Percentiles rank a stretch among this genome's conserved stretches.
Conservation (phyloP, 2,113 vertebrate species). For the Hemichromis elongatus region DNA sequence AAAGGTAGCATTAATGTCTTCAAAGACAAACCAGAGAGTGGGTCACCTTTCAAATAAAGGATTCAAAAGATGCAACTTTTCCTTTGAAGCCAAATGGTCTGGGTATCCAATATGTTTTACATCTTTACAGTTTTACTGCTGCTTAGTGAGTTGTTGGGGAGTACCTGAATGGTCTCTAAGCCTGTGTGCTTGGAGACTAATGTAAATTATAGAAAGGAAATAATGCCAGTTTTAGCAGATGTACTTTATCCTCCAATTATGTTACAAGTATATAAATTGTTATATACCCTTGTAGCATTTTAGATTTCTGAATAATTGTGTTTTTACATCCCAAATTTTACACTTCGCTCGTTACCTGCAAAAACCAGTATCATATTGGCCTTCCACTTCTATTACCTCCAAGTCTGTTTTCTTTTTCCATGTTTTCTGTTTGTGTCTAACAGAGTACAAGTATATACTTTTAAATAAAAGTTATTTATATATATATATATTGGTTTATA, state of each 20-base stretch:
- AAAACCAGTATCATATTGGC: background rate
- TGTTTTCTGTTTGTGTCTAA: background rate
- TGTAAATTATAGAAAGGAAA: background rate
- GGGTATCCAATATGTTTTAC: background rate
- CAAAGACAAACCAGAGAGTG: background rate
- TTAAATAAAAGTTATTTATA: accelerated
- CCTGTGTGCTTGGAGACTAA: background rate
- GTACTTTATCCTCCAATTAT: background rate
- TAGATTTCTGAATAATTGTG: background rate
- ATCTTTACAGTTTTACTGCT: background rate
- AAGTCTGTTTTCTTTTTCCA: background rate
- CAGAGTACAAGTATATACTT: background rate
- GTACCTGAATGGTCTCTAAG: background rate
- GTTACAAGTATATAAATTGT: background rate
- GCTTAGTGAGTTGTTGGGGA: background rate
- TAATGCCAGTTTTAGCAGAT: background rate
- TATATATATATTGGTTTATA: background rate
- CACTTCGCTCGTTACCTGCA: background rate
- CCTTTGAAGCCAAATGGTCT: background rate
- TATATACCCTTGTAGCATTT: background rate
- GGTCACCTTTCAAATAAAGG: background rate
- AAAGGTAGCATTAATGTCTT: background rate
- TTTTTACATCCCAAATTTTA: background rate
- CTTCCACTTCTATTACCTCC: background rate
- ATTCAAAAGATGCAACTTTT: background rate